Evolutionary conservation across 1,140 invertebrate genomes (phyloP).

Genomic region (Platorchestia sp.): DNA sequence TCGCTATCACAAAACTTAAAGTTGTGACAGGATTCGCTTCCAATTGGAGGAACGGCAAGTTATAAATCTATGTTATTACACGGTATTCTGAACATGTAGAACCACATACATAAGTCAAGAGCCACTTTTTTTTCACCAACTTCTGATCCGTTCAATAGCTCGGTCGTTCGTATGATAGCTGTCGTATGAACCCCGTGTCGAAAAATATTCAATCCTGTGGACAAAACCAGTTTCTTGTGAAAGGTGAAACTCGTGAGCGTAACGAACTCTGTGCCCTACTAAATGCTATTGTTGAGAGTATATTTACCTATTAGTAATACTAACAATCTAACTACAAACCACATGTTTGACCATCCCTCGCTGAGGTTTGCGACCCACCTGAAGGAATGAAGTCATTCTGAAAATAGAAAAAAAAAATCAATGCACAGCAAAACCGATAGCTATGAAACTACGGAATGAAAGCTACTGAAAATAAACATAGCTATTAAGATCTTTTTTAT

Average conservation of each 20-base stretch:
- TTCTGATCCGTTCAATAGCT: neutral
- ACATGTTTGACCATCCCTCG: neutral
- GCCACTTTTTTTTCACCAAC: neutral
- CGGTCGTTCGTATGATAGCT: too few relatives aligned
- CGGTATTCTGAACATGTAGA: too few relatives aligned
- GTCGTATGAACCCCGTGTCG: too few relatives aligned
- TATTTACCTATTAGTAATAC: neutral
- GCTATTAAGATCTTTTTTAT: neutral
- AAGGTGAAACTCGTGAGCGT: neutral
- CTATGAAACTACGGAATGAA: too few relatives aligned
- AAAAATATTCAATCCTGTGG: too few relatives aligned
- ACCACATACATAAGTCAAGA: too few relatives aligned
- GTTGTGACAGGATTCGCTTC: neutral
- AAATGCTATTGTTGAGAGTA: neutral
- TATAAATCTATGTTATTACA: neutral
- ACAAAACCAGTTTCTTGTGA: too few relatives aligned
- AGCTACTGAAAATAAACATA: neutral
- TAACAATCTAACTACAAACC: neutral
- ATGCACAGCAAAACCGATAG: too few relatives aligned
- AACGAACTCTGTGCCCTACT: neutral
- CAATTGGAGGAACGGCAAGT: neutral
- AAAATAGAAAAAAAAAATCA: neutral
- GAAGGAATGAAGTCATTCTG: conserved; percentile 13
- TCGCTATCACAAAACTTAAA: neutral
- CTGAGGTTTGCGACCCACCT: neutral